A percentile compares a stretch with the other conserved stretches of the same genome.
Conservation (phyloP, 2,888 invertebrate genomes). For the Abscondita cerata region DNA sequence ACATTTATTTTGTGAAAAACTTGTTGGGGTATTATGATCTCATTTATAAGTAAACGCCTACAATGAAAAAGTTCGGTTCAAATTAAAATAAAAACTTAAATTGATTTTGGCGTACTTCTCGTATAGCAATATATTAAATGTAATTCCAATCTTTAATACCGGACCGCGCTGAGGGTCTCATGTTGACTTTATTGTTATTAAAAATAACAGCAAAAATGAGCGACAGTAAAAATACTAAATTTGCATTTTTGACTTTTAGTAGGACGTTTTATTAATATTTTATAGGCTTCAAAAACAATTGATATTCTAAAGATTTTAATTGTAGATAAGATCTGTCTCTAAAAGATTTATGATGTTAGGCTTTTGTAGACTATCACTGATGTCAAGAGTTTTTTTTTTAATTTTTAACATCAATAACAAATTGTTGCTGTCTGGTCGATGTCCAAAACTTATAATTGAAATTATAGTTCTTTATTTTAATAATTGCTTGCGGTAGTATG, state of each 20-base stretch:
- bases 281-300: constrained; percentile 6
- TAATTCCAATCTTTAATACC: constrained; percentile 33
- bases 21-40: no score
- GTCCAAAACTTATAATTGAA: no score
- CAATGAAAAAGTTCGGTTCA: no score
- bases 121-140: no score
- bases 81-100: no score
- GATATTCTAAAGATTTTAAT: constrained; percentile 8
- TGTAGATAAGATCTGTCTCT: constrained; percentile 8
- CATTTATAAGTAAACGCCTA: no score
- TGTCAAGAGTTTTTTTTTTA: constrained; percentile 8
- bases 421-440: not conserved
- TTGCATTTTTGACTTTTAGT: constrained; percentile 1
- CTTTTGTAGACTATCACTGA: constrained; percentile 19
- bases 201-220: constrained; percentile 3
- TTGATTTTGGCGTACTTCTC: no score
- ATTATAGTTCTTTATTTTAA: no score
- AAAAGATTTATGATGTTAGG: constrained; percentile 20
- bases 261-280: constrained; percentile 1
- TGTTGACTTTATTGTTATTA: not conserved
- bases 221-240: constrained; percentile 12
- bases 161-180: constrained; percentile 19
- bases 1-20: no score
- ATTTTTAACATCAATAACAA: constrained; percentile 4
- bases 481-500: no score